phyloP scores from a whole-genome alignment of 2,797 vertebrate species.

The Tokudaia muenninki region DNA sequence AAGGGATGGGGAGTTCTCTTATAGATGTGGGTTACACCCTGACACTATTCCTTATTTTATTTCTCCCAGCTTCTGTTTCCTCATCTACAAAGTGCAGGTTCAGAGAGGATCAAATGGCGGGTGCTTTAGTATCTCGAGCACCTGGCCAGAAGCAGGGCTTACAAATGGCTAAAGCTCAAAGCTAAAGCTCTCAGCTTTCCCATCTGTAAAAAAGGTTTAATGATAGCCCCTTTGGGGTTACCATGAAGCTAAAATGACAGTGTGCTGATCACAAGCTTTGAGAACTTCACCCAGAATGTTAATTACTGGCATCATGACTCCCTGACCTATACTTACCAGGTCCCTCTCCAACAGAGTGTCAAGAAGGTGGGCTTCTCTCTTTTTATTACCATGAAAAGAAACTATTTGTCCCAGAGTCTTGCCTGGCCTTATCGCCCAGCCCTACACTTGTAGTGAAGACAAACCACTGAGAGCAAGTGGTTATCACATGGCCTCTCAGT shows the following conservation, averaged over 20 bases:
- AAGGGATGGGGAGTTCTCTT: neutral
- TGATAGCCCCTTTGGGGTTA: neutral
- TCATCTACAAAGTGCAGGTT: neutral
- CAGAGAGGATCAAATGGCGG: neutral
- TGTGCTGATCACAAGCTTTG: neutral
- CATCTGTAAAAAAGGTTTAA: constrained; percentile 19
- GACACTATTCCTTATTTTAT: neutral
- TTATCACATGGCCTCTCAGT: neutral
- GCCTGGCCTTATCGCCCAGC: neutral
- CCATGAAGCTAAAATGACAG: neutral
- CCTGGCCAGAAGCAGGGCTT: neutral
- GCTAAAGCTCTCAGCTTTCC: neutral
- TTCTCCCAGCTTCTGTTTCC: neutral
- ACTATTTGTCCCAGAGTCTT: neutral
- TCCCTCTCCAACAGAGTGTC: neutral
- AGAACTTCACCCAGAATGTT: neutral
- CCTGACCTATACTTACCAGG: neutral
- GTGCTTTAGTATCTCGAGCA: neutral
- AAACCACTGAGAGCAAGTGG: neutral
- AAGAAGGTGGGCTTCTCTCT: constrained; percentile 3
- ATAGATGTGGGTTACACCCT: neutral
- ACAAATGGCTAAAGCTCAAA: neutral
- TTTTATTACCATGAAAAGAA: constrained; percentile 17
- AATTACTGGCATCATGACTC: neutral
- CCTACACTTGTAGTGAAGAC: neutral